Percentiles rank a stretch among this genome's conserved stretches.
Evolutionary conservation across 2,113 vertebrate species (phyloP).

Genomic region (Synodontis membranacea): DNA sequence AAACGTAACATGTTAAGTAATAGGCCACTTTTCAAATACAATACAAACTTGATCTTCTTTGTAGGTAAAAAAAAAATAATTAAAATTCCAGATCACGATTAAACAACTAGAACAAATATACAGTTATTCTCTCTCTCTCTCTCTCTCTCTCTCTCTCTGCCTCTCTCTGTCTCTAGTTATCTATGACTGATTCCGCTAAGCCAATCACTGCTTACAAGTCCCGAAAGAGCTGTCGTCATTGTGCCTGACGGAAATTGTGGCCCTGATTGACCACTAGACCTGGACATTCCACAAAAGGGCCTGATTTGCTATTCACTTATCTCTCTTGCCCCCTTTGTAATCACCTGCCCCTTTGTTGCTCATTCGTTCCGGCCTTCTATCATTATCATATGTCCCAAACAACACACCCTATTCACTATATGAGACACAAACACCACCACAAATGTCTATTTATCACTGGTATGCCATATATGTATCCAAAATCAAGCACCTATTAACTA

Average conservation of each 20-base stretch:
- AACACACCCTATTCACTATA: background rate
- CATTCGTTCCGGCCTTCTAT: background rate
- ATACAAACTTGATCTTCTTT: background rate
- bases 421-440: background rate
- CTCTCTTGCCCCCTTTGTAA: conserved; percentile 48
- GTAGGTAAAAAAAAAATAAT: background rate
- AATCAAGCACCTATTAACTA: background rate
- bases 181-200: conserved; percentile 9
- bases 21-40: background rate
- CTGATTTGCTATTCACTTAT: conserved; percentile 75
- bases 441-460: background rate
- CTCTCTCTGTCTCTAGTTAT: conserved; percentile 22
- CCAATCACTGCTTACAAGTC: conserved; percentile 55
- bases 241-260: conserved; percentile 70
- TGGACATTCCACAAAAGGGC: conserved; percentile 70
- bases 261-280: conserved; percentile 72
- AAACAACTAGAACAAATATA: background rate
- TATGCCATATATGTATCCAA: background rate
- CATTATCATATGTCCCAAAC: background rate
- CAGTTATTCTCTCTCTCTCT: background rate
- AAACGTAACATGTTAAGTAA: background rate
- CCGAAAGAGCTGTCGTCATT: conserved; percentile 65
- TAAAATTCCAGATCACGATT: background rate
- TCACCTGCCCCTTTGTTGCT: conserved; percentile 18
- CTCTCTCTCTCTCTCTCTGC: background rate